These are phyloP conservation scores for Mus caroli DNA, from an alignment of 2,797 vertebrate genomes.

Conservation along the genomic window DNA sequence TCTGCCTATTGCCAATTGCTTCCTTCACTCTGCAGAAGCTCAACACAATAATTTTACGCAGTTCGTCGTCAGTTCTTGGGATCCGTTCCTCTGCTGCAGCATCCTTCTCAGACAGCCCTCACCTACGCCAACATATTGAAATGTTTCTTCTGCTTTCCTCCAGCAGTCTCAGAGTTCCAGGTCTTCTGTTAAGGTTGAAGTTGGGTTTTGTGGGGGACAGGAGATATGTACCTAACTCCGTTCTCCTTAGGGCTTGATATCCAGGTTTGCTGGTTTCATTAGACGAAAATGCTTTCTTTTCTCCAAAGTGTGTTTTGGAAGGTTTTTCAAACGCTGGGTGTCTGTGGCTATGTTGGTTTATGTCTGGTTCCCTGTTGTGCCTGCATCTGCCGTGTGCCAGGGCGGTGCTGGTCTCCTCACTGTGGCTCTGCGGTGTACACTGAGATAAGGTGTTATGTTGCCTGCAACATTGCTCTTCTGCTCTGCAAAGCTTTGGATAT, in stretches of 20 bases:
- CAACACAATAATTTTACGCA: no score
- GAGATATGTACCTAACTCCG: neutral
- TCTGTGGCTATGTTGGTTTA: neutral
- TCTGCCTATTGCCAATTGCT: neutral
- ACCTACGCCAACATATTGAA: neutral
- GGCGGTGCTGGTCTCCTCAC: neutral
- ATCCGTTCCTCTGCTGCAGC: accelerated
- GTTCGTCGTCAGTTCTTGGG: neutral
- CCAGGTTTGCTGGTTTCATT: neutral
- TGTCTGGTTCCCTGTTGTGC: neutral
- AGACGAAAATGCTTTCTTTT: neutral
- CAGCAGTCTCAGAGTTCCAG: neutral
- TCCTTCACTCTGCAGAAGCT: neutral
- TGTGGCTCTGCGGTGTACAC: neutral
- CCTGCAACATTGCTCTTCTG: neutral
- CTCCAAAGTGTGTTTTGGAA: neutral
- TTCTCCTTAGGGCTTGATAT: neutral
- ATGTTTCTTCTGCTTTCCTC: no score
- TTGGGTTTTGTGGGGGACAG: neutral
- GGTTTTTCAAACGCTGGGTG: neutral
- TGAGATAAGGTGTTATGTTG: neutral
- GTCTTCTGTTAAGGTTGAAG: neutral
- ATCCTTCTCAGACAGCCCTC: neutral
- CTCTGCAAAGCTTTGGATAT: neutral
- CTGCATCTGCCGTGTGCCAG: neutral